Base-by-base conservation (phyloP, 2,113 vertebrate species). In the Fukomys damarensis region DNA sequence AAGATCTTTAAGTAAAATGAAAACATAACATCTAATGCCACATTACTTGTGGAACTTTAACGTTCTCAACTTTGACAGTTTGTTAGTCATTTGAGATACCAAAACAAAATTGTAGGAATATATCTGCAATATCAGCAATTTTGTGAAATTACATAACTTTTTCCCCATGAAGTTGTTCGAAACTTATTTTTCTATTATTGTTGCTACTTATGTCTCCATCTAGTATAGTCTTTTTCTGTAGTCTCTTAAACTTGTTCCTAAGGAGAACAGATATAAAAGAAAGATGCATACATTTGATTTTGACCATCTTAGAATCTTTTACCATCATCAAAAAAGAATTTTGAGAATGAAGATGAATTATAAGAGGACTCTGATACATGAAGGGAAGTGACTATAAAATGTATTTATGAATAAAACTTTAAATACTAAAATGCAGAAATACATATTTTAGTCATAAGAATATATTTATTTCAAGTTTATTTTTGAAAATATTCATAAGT, bases 341-440 rank as follows among this genome's bases (percentile, higher is more conserved):
- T 86, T 91, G 74, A 91, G 72, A 85, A 56, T 85, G 28, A 56
- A 91, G 59, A 49, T 96, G n/a, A 94, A 83, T 92, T 96, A 89
- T 89, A 92, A 94, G 68, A 87, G 28, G 80, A 22, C 11, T 86
- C 22, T 91, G 20, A 66, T 86, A 26, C 61, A 24, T 46, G 20
- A 79, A 41, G 5, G 70, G 93, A 94, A 20, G 22, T 74, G 30
- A 84, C 66, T 70, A 68, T 28, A 89, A 88, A 97, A 22, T 90
- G 41, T n/a, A 80, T 63, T 94, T 83, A 58, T 49, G 49, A 97
- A 93, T 91, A 70, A 95, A 96, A 80, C n/a, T 68, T 92, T 96
- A 76, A 81, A 65, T 79, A 12, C 49, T 65, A 65, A 9, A 96
- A 58, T 38, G 38, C 28, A 88, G 30, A 86, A 87, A 92, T 90